Evolutionary conservation across 2,888 invertebrate genomes (phyloP).

Genomic region (Cheilosia variabilis): DNA sequence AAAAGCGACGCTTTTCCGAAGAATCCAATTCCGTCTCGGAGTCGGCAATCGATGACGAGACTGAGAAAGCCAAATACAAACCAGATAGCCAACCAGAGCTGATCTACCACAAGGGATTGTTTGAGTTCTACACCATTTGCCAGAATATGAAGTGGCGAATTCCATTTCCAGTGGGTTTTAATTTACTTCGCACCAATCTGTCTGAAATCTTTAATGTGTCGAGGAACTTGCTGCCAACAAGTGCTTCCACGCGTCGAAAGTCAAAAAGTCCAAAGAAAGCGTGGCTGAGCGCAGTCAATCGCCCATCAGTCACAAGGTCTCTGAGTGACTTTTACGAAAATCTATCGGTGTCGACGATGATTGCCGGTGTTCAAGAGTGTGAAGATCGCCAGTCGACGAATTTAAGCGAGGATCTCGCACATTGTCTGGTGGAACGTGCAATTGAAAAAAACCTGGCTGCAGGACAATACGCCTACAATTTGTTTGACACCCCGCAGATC

Average conservation of each 20-base stretch:
- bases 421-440: constrained; percentile 80
- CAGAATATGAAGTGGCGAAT: constrained; percentile 80
- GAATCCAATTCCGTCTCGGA: constrained; percentile 66
- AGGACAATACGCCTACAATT: constrained; percentile 80
- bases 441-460: constrained; percentile 79
- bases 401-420: constrained; percentile 80
- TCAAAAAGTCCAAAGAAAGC: constrained; percentile 81
- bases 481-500: constrained; percentile 79
- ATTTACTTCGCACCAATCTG: constrained; percentile 80
- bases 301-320: constrained; percentile 80
- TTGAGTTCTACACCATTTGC: constrained; percentile 80
- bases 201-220: constrained; percentile 77
- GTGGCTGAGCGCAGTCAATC: constrained; percentile 78
- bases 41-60: constrained; percentile 54
- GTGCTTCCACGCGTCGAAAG: constrained; percentile 77
- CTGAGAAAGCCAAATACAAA: constrained; percentile 48
- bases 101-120: constrained; percentile 76
- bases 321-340: constrained; percentile 84
- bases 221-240: constrained; percentile 63
- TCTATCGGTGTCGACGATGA: constrained; percentile 81
- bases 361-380: constrained; percentile 74
- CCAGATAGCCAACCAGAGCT: constrained; percentile 31
- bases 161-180: constrained; percentile 81
- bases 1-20: constrained; percentile 76
- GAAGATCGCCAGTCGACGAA: constrained; percentile 79